Percentiles rank a stretch among this genome's conserved stretches.
Conservation (phyloP, 2,797 vertebrate species). For the Alcedo atthis region DNA sequence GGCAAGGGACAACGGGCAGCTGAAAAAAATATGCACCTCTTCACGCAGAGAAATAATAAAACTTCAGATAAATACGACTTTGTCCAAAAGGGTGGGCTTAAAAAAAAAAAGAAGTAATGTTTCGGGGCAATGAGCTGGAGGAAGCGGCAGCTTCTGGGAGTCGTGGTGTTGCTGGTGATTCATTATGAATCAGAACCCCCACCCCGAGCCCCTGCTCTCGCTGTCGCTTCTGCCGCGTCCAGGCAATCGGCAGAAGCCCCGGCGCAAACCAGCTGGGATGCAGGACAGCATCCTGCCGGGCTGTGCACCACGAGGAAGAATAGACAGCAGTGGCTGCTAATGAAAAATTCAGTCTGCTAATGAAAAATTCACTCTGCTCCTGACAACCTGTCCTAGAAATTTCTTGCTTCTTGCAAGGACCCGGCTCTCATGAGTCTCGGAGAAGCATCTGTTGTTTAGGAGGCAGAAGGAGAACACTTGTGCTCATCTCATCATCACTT, state of each 20-base stretch:
- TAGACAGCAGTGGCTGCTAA: accelerated
- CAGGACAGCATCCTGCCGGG: accelerated
- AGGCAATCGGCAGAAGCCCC: accelerated
- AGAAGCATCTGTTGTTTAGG: not conserved
- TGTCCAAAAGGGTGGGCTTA: not conserved
- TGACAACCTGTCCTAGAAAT: accelerated
- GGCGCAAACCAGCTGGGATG: accelerated
- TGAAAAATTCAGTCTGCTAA: accelerated
- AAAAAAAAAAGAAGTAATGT: not conserved
- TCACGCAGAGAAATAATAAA: accelerated
- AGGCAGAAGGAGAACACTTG: not conserved
- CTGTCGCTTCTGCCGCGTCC: not conserved
- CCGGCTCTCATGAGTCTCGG: not conserved
- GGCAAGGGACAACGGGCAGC: not conserved
- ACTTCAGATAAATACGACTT: not conserved
- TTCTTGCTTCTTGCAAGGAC: not conserved
- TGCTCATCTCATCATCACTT: accelerated
- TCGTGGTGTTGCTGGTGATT: not conserved
- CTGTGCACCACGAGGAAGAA: not conserved
- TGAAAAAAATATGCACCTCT: accelerated
- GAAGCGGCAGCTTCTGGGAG: not conserved
- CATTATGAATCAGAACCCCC: not conserved
- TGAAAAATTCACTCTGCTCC: accelerated
- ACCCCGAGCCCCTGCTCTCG: not conserved
- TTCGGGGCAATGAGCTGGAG: not conserved